Percentiles rank a stretch among this genome's conserved stretches.
Evolutionary conservation across 2,113 vertebrate species (phyloP).

Genomic region (Ondatra zibethicus): DNA sequence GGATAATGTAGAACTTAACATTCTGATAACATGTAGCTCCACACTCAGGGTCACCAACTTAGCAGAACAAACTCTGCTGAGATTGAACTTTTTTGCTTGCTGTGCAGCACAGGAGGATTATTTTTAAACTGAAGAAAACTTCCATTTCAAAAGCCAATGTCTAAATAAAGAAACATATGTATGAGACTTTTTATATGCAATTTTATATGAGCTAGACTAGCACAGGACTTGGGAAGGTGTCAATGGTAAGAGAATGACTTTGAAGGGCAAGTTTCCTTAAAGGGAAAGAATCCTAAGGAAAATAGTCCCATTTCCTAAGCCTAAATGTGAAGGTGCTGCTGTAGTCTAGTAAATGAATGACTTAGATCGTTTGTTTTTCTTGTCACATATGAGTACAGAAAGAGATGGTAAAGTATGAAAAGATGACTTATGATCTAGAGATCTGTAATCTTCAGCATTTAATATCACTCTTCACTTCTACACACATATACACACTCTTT

Average conservation of each 20-base stretch:
- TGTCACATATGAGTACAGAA: not conserved
- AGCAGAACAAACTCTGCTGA: slow-evolving; percentile 51
- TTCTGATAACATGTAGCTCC: not conserved
- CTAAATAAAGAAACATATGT: slow-evolving; percentile 57
- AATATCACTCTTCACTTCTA: not conserved
- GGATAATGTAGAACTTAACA: not conserved
- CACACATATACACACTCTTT: no score
- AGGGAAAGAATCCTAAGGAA: slow-evolving; percentile 44
- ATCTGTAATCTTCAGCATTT: not conserved
- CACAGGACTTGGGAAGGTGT: not conserved
- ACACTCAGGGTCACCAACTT: not conserved
- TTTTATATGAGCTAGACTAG: not conserved
- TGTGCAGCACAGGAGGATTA: slow-evolving; percentile 5
- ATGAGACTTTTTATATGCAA: not conserved
- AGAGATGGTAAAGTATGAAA: slow-evolving; percentile 47
- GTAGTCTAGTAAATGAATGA: slow-evolving; percentile 23
- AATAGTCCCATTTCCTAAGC: slow-evolving; percentile 7
- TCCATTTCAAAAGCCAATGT: slow-evolving; percentile 34
- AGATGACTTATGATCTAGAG: not conserved
- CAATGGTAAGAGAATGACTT: not conserved
- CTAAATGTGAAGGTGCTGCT: slow-evolving; percentile 20
- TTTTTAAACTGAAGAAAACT: slow-evolving; percentile 55
- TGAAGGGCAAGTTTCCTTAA: slow-evolving; percentile 37
- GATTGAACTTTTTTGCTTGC: not conserved
- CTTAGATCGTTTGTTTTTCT: slow-evolving; percentile 25